phyloP scores from a whole-genome alignment of 2,113 vertebrate genomes.

The Oncorhynchus mykiss region DNA sequence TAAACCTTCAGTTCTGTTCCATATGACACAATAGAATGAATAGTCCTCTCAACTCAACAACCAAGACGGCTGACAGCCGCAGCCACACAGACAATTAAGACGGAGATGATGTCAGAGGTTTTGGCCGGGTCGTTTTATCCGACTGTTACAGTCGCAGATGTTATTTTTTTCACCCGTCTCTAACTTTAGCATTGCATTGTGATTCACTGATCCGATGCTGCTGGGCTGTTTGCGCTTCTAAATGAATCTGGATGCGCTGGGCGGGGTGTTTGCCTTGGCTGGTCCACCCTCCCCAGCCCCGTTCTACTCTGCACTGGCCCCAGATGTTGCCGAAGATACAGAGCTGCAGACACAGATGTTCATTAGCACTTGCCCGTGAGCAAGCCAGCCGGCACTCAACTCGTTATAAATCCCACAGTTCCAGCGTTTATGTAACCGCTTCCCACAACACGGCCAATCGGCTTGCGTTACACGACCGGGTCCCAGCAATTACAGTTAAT shows the following conservation, averaged over 20 bases:
- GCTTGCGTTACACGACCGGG: not conserved
- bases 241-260: constrained; percentile 18
- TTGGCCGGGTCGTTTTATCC: not conserved
- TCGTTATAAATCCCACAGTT: not conserved
- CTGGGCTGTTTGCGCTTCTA: not conserved
- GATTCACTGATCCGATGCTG: not conserved
- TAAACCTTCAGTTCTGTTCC: constrained; percentile 26
- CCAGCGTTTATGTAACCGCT: constrained; percentile 1
- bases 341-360: constrained; percentile 31
- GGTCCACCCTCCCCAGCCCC: not conserved
- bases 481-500: constrained; percentile 15
- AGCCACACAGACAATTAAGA: not conserved
- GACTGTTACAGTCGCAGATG: not conserved
- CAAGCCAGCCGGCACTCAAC: not conserved
- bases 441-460: not conserved
- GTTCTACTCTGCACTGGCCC: not conserved
- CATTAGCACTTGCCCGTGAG: constrained; percentile 3
- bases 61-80: not conserved
- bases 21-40: not conserved
- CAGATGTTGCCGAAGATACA: constrained; percentile 15
- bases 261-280: constrained; percentile 3
- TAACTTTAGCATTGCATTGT: not conserved
- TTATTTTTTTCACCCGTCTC: not conserved
- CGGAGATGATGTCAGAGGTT: not conserved
- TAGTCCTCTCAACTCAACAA: no score